These are phyloP conservation scores for Aporophyla nigra DNA, from an alignment of 2,888 invertebrate genomes.

Conservation along the genomic window DNA sequence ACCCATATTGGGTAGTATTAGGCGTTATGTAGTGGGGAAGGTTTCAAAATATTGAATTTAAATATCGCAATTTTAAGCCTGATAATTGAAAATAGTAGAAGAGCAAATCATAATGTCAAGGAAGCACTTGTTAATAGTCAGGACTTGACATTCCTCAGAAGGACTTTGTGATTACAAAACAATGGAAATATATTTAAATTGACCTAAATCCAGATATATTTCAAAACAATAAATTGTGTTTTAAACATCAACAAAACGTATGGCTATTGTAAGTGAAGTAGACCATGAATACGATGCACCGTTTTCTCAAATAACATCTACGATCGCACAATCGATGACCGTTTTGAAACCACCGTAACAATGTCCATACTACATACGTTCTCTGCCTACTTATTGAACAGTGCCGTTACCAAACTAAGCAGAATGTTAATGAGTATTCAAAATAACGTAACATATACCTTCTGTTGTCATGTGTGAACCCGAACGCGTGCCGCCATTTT, in stretches of 20 bases:
- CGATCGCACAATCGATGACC: slow-evolving; percentile 58
- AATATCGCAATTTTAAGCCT: neutral
- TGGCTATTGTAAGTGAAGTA: slow-evolving; percentile 20
- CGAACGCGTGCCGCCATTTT: slow-evolving; percentile 61
- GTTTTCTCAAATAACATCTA: slow-evolving; percentile 61
- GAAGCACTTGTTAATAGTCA: neutral
- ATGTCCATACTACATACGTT: slow-evolving; percentile 61
- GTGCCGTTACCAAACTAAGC: slow-evolving; percentile 67
- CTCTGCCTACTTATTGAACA: slow-evolving; percentile 65
- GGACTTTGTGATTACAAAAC: neutral
- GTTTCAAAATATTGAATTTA: neutral
- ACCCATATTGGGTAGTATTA: too few relatives aligned
- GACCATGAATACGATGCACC: slow-evolving; percentile 48
- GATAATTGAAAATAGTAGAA: neutral
- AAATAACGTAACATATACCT: slow-evolving; percentile 55
- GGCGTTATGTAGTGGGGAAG: too few relatives aligned
- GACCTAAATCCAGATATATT: neutral
- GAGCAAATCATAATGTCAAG: neutral
- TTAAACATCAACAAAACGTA: slow-evolving; percentile 14
- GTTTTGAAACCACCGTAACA: slow-evolving; percentile 67
- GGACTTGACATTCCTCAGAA: neutral
- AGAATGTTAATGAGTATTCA: slow-evolving; percentile 70
- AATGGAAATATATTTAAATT: slow-evolving; percentile 4
- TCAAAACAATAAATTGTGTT: slow-evolving; percentile 14
- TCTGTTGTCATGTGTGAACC: slow-evolving; percentile 53